These are phyloP conservation scores for Agrotis puta DNA, from an alignment of 2,888 invertebrate genomes.

Conservation along the genomic window DNA sequence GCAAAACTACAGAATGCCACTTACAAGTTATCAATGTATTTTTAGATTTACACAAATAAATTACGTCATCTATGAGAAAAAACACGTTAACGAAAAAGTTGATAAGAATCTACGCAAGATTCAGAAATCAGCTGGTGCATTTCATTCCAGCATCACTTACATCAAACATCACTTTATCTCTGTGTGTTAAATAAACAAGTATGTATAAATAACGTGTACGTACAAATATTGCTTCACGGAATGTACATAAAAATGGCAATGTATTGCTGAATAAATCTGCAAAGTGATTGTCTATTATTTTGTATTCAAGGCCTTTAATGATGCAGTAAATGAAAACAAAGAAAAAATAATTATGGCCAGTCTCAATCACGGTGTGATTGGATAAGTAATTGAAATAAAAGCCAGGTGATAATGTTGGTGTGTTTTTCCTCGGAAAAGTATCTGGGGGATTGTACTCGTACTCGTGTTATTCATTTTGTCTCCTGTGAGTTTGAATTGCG, in stretches of 20 bases:
- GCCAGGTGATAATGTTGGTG: conserved; percentile 1
- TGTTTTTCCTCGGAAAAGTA: conserved; percentile 16
- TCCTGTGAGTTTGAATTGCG: background rate
- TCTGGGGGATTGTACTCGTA: background rate
- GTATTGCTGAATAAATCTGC: conserved; percentile 59
- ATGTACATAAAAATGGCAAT: conserved; percentile 54
- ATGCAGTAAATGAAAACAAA: conserved; percentile 83
- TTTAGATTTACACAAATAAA: background rate
- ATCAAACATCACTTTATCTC: conserved; percentile 52
- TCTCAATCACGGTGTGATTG: conserved; percentile 50
- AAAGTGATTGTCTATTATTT: conserved; percentile 70
- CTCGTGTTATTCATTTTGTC: background rate
- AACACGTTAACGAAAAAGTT: background rate
- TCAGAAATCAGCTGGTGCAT: conserved; percentile 28
- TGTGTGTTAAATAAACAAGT: conserved; percentile 59
- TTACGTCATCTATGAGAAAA: background rate
- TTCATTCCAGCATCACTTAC: conserved; percentile 4
- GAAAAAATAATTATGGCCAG: conserved; percentile 65
- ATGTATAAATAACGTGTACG: conserved; percentile 8
- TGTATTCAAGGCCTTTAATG: conserved; percentile 77
- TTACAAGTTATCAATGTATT: no score
- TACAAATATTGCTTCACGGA: conserved; percentile 59
- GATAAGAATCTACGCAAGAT: conserved; percentile 25
- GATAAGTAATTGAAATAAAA: conserved; percentile 43
- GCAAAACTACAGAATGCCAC: no score